These are phyloP conservation scores for Drosophila ironensis DNA, from an alignment of 1,140 invertebrate genomes.

Conservation along the genomic window DNA sequence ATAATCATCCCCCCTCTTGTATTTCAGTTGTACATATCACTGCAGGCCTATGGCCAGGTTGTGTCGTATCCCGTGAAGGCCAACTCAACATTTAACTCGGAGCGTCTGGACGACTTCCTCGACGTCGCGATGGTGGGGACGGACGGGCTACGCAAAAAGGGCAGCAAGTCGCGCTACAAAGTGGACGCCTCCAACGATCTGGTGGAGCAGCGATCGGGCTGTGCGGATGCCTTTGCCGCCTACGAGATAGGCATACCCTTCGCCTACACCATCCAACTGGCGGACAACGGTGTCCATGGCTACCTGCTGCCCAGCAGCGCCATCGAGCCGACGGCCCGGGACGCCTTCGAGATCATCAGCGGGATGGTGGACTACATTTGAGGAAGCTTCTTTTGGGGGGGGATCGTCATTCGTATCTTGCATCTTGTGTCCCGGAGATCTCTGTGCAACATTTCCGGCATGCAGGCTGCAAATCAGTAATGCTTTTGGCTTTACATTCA, in stretches of 20 bases:
- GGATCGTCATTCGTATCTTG: not conserved
- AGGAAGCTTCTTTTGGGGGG: too few species aligned
- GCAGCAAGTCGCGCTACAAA: constrained; percentile 75
- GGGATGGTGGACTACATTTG: constrained; percentile 85
- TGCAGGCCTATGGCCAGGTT: constrained; percentile 92
- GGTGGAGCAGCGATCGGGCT: constrained; percentile 82
- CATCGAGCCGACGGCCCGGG: constrained; percentile 89
- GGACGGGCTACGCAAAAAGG: constrained; percentile 68
- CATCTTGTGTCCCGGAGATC: constrained; percentile 25
- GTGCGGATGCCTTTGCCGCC: constrained; percentile 89
- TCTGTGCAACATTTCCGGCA: constrained; percentile 28
- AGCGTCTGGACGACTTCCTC: constrained; percentile 71
- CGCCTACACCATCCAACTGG: constrained; percentile 90
- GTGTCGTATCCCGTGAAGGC: constrained; percentile 85
- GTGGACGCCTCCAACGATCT: constrained; percentile 78
- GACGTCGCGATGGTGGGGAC: constrained; percentile 81
- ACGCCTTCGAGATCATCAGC: constrained; percentile 92
- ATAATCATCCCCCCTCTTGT: not conserved
- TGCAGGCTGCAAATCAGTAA: not conserved
- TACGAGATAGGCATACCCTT: constrained; percentile 87
- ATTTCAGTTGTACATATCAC: constrained; percentile 86
- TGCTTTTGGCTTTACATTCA: too few species aligned
- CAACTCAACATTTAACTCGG: constrained; percentile 67
- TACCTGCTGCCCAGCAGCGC: constrained; percentile 90
- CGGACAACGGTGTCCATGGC: constrained; percentile 88